These are phyloP conservation scores for Stomorhina lunata DNA, from an alignment of 2,888 invertebrate species.

Conservation along the genomic window DNA sequence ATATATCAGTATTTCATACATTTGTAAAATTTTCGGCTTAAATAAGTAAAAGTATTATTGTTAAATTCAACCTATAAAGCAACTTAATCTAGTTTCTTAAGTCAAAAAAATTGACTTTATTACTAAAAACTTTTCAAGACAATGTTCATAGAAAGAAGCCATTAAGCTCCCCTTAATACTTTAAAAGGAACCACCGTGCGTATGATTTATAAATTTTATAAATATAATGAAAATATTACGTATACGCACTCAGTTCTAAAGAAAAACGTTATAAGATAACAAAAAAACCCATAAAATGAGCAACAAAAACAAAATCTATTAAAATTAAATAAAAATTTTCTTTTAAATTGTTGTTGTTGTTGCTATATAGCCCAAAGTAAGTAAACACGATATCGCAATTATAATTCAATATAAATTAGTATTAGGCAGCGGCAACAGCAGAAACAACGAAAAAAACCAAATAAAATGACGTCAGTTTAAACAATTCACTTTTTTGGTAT, in stretches of 20 bases:
- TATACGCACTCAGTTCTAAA: neutral
- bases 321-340: neutral
- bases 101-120: too few species aligned
- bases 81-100: too few species aligned
- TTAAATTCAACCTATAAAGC: too few species aligned
- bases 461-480: conserved; percentile 54
- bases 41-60: too few species aligned
- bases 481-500: conserved; percentile 29
- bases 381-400: conserved; percentile 37
- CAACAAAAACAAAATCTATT: neutral
- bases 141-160: too few species aligned
- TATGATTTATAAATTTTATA: neutral
- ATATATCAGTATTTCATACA: too few species aligned
- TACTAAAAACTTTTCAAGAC: too few species aligned
- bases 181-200: neutral
- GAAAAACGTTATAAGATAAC: neutral
- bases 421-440: too few species aligned
- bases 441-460: neutral
- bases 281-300: neutral
- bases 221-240: neutral
- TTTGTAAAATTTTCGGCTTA: too few species aligned
- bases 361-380: conserved; percentile 1
- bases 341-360: neutral
- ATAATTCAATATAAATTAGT: conserved; percentile 36
- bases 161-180: neutral